Base-by-base conservation (phyloP, 2,888 invertebrate genomes). In the Sphaerophoria taeniata region DNA sequence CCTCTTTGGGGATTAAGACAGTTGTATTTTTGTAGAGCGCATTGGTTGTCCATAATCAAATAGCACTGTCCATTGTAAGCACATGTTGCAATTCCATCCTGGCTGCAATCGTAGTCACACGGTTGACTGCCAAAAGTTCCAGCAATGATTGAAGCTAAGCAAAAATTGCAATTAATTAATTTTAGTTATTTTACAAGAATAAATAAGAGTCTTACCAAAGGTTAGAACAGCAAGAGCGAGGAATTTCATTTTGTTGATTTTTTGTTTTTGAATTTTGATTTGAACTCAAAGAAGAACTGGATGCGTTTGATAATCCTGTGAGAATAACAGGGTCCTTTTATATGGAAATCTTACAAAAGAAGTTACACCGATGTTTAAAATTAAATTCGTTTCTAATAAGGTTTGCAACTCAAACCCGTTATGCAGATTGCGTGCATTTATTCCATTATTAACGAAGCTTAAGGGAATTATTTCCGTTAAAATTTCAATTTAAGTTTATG, bases 241-340 rank as follows among this genome's bases (percentile, higher is more conserved):
- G 55, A 55, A 69, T 55, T 69, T 69, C 69, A 69, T 69, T 55
- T 69, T 69, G 0, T 55, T 7, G 14, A 9, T 45, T 33, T n/a
- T 31, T 31, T 34, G 9, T 11, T 47, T 34, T 31, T 3, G 14
- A 14, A 11, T 43, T 4, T 31, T 9, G 14, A 39, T 60, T 60
- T 7, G 14, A 7, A 34, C 12, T 49, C 24, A 36, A 16, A 3
- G 0, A 11, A 1, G 14, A 51, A 16, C n/a, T 36, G 34, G 3
- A 47, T 11, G 11, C 12, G 11, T 65, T 49, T 65, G 49, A 65
- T 51, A 36, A 3, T 36, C 12, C n/a, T 16, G 14, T 7, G 3
- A 24, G 24, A 31, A 3, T 36, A 36, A 16, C 16, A 16, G 14
- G 16, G 4, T 65, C 51, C 24, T 51, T 65, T 65, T 65, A 65